A percentile compares a stretch with the other conserved stretches of the same genome.
Evolutionary conservation across 2,797 vertebrate genomes (phyloP).

Genomic region (Brachyrhaphis roseni): DNA sequence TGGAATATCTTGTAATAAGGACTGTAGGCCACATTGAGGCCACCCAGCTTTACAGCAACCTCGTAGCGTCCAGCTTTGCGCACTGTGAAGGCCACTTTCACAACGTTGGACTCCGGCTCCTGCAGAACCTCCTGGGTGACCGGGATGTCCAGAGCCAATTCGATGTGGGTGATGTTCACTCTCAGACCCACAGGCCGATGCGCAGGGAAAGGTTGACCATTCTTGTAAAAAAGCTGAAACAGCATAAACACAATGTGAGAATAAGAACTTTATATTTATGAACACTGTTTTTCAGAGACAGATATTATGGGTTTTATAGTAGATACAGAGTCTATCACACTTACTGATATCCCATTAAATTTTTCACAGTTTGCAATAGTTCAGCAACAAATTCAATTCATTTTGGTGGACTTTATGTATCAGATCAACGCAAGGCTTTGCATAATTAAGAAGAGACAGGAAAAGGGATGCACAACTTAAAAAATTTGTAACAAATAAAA

Average conservation of each 20-base stretch:
- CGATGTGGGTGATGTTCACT: constrained; percentile 95
- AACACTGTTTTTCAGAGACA: not conserved
- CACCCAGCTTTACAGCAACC: constrained; percentile 93
- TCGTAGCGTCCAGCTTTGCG: constrained; percentile 96
- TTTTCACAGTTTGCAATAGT: not conserved
- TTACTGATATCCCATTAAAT: not conserved
- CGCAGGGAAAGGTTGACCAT: constrained; percentile 94
- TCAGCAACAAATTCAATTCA: not conserved
- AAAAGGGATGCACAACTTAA: not conserved
- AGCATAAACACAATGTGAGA: not conserved
- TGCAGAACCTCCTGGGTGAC: constrained; percentile 96
- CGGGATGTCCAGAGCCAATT: constrained; percentile 95
- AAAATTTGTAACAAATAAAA: not conserved
- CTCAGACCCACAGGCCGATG: constrained; percentile 90
- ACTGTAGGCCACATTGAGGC: constrained; percentile 96
- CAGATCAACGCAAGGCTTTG: not conserved
- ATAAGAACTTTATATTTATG: not conserved
- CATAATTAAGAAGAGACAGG: not conserved
- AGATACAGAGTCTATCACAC: not conserved
- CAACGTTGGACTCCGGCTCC: constrained; percentile 92
- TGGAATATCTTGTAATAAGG: constrained; percentile 98
- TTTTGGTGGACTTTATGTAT: not conserved
- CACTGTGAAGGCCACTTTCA: constrained; percentile 97
- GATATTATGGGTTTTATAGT: not conserved
- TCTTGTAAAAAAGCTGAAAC: constrained; percentile 94